Conservation (phyloP, 1,140 invertebrate species). For the Drosophila grimshawi region DNA sequence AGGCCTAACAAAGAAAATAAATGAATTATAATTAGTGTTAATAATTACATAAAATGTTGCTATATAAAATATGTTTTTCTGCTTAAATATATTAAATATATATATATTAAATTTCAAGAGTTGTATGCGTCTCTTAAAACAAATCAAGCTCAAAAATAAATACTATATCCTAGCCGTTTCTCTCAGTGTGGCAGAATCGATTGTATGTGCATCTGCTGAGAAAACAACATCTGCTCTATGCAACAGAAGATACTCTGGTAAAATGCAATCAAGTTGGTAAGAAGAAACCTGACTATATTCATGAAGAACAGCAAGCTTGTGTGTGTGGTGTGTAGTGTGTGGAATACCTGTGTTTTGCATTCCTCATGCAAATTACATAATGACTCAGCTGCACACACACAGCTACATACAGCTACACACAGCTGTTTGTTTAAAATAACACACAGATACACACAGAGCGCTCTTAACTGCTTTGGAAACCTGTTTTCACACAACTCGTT, state of each 20-base stretch:
- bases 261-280: constrained; percentile 10
- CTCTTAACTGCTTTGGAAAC: constrained; percentile 30
- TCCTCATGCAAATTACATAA: constrained; percentile 20
- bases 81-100: no score
- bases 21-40: no score
- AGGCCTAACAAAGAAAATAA: no score
- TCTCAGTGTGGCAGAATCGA: neutral
- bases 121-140: no score
- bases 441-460: neutral
- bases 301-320: constrained; percentile 1
- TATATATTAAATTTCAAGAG: no score
- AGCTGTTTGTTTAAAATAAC: no score
- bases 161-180: neutral
- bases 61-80: no score
- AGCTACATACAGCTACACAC: no score
- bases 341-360: constrained; percentile 18
- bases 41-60: no score
- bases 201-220: constrained; percentile 9
- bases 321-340: neutral
- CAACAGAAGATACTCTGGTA: neutral
- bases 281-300: neutral
- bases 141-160: no score
- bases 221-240: neutral
- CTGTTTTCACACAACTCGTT: constrained; percentile 52
- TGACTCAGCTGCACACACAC: constrained; percentile 26